These are phyloP conservation scores for Siniperca scherzeri DNA, from an alignment of 2,797 vertebrate genomes.

Conservation along the genomic window DNA sequence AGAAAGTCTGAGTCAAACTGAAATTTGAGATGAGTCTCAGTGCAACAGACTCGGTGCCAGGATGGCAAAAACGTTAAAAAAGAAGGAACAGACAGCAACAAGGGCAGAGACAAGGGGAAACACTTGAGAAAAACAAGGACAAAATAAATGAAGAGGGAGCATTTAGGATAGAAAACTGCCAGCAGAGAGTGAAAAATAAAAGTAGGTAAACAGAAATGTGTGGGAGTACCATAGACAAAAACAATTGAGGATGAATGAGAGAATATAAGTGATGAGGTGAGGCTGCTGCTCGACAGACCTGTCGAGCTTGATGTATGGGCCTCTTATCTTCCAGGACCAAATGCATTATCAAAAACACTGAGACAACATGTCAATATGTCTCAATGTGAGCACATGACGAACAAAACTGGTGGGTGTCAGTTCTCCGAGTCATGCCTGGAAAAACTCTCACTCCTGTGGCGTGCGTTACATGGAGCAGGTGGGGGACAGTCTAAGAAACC, in stretches of 20 bases:
- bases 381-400: conserved; percentile 62
- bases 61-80: conserved; percentile 38
- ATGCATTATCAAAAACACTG: conserved; percentile 73
- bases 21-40: conserved; percentile 41
- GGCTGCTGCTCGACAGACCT: conserved; percentile 61
- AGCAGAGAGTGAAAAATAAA: conserved; percentile 46
- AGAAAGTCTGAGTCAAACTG: conserved; percentile 37
- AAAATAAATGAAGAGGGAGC: conserved; percentile 23
- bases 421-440: conserved; percentile 56
- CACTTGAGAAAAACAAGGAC: conserved; percentile 4
- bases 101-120: conserved; percentile 56
- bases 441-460: conserved; percentile 49
- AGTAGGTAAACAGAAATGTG: conserved; percentile 46
- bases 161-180: conserved; percentile 51
- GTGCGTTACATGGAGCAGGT: conserved; percentile 50
- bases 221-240: conserved; percentile 43
- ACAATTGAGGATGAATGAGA: conserved; percentile 37
- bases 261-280: conserved; percentile 68
- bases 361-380: conserved; percentile 70
- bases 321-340: conserved; percentile 66
- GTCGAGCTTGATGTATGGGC: conserved; percentile 68
- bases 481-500: conserved; percentile 42
- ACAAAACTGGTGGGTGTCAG: conserved; percentile 49
- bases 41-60: conserved; percentile 40
- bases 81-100: conserved; percentile 56